A percentile compares a stretch with the other conserved stretches of the same genome.
Evolutionary conservation across 2,113 vertebrate species (phyloP).

Genomic region (Eleginops maclovinus): DNA sequence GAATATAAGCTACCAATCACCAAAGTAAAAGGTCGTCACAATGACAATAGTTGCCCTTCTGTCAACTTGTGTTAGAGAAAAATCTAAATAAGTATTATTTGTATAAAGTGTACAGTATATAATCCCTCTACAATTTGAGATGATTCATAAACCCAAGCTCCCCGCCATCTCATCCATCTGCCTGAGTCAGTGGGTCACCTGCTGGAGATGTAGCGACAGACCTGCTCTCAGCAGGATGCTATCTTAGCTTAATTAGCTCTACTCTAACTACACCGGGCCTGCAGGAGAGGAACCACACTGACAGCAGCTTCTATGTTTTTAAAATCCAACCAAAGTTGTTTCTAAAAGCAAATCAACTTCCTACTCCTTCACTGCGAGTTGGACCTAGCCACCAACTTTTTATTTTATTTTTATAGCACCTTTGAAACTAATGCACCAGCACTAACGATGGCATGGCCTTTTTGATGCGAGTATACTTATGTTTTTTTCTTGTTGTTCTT

Average conservation of each 20-base stretch:
- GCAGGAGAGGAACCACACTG: conserved; percentile 35
- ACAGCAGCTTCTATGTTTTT: conserved; percentile 46
- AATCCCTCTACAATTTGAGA: conserved; percentile 19
- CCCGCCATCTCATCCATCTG: conserved; percentile 68
- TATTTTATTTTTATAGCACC: too few relatives aligned
- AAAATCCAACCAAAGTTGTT: conserved; percentile 36
- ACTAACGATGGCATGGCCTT: too few relatives aligned
- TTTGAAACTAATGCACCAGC: too few relatives aligned
- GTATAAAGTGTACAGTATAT: not conserved
- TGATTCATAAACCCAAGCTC: conserved; percentile 8
- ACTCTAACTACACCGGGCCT: conserved; percentile 57
- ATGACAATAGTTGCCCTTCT: too few relatives aligned
- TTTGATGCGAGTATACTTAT: too few relatives aligned
- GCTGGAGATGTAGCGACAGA: conserved; percentile 62
- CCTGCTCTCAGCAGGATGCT: conserved; percentile 70
- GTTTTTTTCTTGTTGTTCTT: too few relatives aligned
- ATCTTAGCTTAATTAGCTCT: conserved; percentile 76
- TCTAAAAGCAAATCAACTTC: conserved; percentile 3
- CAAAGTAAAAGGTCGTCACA: too few relatives aligned
- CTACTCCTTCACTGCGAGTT: too few relatives aligned
- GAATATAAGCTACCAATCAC: too few relatives aligned
- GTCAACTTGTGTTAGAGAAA: too few relatives aligned
- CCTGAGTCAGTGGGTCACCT: conserved; percentile 59
- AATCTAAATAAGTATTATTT: too few relatives aligned
- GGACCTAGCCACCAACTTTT: too few relatives aligned